A percentile compares a stretch with the other conserved stretches of the same genome.
Conservation (phyloP, 2,797 vertebrate species). For the Erethizon dorsatum region DNA sequence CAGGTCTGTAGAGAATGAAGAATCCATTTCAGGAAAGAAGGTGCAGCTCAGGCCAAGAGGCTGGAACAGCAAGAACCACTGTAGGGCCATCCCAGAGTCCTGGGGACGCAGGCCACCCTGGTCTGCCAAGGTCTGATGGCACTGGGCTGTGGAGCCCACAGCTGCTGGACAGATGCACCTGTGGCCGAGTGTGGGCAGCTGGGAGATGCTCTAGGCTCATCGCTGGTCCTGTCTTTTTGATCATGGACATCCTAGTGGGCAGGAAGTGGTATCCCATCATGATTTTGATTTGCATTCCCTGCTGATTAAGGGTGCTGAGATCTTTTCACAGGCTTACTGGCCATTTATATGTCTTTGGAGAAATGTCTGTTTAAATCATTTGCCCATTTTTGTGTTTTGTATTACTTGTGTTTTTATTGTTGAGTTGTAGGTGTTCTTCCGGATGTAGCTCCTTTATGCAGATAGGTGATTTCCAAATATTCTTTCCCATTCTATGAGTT, state of each 20-base stretch:
- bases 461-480: background rate
- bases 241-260: fast-evolving
- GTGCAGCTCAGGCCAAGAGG: background rate
- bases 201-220: too few species aligned
- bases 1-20: background rate
- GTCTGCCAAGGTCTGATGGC: background rate
- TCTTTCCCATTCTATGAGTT: too few species aligned
- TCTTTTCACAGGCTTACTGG: background rate
- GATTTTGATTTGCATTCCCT: background rate
- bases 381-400: background rate
- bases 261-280: background rate
- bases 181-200: background rate
- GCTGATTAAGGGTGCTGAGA: fast-evolving
- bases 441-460: background rate
- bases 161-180: background rate
- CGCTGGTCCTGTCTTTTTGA: background rate
- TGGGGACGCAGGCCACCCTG: background rate
- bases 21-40: background rate
- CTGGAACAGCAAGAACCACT: background rate
- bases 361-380: background rate
- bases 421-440: background rate
- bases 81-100: background rate
- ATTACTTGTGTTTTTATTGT: background rate
- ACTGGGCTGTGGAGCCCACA: fast-evolving
- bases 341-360: background rate